Base-by-base conservation (phyloP, 2,113 vertebrate genomes). In the Lagopus muta region DNA sequence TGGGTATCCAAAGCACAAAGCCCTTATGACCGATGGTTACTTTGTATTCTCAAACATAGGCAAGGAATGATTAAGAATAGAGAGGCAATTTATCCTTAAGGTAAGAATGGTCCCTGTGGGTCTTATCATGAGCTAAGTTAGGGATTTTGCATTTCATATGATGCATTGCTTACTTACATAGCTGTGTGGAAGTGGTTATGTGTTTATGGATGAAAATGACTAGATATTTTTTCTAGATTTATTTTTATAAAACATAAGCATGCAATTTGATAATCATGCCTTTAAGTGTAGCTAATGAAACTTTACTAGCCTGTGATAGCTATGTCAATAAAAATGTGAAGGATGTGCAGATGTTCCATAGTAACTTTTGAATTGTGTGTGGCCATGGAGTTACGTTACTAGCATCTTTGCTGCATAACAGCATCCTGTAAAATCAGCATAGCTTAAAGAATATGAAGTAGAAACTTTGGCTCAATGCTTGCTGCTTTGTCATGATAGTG, bases 231-330 rank as follows among this genome's bases (percentile, higher is more conserved):
- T 84, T 88, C 52, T 55, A 72, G 70, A 61, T 95, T 92, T 92
- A 88, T 88, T 94, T 90, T 66, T 70, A 34, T 64, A 8, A 65
- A 65, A 82, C 75, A 86, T 61, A 96, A 94, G 79, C 66, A 86
- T 38, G 55, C 18, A 90, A 86, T 24, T 15, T 22, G 73, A 75
- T 90, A 82, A 94, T 95, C 18, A 58, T 48, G 15, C n/a, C 73
- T 92, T 55, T 95, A 95, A 93, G 66, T 81, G 43, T 7, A 90
- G 61, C 62, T 86, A 93, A 96, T 96, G 90, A 96, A 96, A 94
- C 36, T 96, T 96, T 92, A 93, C 48, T 90, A 88, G 76, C 57
- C 70, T 77, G 30, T 83, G 47, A 94, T 86, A 90, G 77, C n/a
- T 86, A 4, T 32, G 73, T 92, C 83, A 93, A 93, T 96, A 96